Evolutionary conservation across 1,140 invertebrate species (phyloP).

Genomic region (Drosophila arawakana): DNA sequence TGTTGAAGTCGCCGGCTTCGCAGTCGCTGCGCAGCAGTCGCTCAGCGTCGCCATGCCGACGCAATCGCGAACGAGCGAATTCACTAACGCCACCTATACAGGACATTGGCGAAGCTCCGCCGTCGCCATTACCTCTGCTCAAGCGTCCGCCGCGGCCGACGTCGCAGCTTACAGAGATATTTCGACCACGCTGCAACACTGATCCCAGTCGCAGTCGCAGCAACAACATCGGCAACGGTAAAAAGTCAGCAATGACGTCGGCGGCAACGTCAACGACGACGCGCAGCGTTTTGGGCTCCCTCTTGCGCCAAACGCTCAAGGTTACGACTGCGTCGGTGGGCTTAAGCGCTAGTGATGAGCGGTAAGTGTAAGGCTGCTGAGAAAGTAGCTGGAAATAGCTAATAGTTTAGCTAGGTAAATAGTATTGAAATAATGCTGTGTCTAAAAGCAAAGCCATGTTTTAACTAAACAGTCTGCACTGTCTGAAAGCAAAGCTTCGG

Average conservation of each 20-base stretch:
- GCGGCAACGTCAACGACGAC: slow-evolving; percentile 5
- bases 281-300: slow-evolving; percentile 57
- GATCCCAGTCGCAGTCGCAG: slow-evolving; percentile 44
- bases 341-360: slow-evolving; percentile 48
- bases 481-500: no score
- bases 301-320: slow-evolving; percentile 62
- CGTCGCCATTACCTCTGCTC: slow-evolving; percentile 26
- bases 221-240: slow-evolving; percentile 6
- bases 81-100: slow-evolving; percentile 45
- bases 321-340: slow-evolving; percentile 65
- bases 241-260: slow-evolving; percentile 23
- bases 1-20: neutral
- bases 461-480: no score
- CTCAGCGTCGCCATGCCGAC: slow-evolving; percentile 49
- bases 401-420: no score
- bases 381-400: no score
- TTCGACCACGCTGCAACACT: slow-evolving; percentile 60
- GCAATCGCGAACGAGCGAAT: slow-evolving; percentile 39
- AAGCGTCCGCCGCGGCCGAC: slow-evolving; percentile 31
- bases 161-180: slow-evolving; percentile 43
- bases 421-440: no score
- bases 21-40: slow-evolving; percentile 21
- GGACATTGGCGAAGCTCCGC: slow-evolving; percentile 16
- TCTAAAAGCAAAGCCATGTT: no score
- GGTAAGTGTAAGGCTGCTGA: slow-evolving; percentile 33